These are phyloP conservation scores for Catamblyrhynchus diadema DNA, from an alignment of 2,797 vertebrate species.

Conservation along the genomic window DNA sequence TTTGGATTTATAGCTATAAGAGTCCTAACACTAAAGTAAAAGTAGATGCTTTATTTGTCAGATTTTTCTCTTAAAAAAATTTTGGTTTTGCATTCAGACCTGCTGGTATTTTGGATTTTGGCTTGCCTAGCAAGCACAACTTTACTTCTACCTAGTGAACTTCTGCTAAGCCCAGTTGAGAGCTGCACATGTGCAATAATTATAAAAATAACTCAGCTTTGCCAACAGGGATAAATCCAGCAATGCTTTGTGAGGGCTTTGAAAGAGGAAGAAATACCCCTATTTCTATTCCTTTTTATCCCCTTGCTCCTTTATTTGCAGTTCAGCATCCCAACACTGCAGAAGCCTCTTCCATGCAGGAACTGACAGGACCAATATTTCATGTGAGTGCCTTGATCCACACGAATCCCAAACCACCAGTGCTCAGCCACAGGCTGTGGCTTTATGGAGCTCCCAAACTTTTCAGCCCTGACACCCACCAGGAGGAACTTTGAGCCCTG, in stretches of 20 bases:
- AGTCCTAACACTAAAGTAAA: not conserved
- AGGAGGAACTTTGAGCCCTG: not conserved
- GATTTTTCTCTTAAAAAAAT: not conserved
- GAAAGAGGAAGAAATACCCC: not conserved
- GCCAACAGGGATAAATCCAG: not conserved
- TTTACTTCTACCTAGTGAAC: not conserved
- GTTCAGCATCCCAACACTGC: not conserved
- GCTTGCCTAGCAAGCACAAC: not conserved
- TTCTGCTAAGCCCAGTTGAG: not conserved
- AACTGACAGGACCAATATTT: not conserved
- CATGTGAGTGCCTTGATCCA: not conserved
- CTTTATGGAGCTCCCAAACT: not conserved
- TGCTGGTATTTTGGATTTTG: not conserved
- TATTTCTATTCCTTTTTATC: not conserved
- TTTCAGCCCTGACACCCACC: not conserved
- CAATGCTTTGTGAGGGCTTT: not conserved
- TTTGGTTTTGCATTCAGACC: not conserved
- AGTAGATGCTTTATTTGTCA: not conserved
- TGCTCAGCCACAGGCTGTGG: not conserved
- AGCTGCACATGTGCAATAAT: not conserved
- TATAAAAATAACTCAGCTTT: not conserved
- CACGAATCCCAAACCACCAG: not conserved
- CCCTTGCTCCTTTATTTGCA: not conserved
- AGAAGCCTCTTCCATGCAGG: not conserved
- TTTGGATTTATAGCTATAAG: not conserved